Evolutionary conservation across 2,797 vertebrate species (phyloP).

Genomic region (Rhynchonycteris naso): DNA sequence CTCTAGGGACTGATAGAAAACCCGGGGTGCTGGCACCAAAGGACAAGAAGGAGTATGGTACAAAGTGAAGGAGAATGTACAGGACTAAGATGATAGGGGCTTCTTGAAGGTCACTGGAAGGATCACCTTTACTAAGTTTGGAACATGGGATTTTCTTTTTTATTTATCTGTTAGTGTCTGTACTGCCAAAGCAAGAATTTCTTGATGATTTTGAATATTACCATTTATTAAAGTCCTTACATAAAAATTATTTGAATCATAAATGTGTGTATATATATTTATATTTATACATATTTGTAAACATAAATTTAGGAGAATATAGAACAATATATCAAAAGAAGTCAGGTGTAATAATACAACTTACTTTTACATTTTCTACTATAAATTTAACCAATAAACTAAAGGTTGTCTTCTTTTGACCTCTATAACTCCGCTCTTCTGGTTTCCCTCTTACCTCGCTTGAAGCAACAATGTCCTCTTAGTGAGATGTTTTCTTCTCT

Average conservation of each 20-base stretch:
- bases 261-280: background rate
- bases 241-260: background rate
- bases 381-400: background rate
- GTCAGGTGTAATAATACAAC: background rate
- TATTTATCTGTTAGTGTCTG: background rate
- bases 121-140: background rate
- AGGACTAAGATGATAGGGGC: background rate
- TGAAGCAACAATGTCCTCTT: background rate
- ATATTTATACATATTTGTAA: background rate
- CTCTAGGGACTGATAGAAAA: background rate
- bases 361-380: background rate
- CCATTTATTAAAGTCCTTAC: background rate
- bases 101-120: background rate
- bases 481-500: background rate
- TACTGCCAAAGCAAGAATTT: background rate
- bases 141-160: background rate
- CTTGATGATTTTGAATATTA: background rate
- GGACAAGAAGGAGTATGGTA: background rate
- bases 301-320: background rate
- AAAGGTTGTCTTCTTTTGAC: background rate
- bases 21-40: background rate
- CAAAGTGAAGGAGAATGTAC: background rate
- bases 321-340: background rate
- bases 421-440: background rate
- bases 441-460: background rate